phyloP scores from a whole-genome alignment of 1,140 invertebrate genomes.

The Magallana angulata region DNA sequence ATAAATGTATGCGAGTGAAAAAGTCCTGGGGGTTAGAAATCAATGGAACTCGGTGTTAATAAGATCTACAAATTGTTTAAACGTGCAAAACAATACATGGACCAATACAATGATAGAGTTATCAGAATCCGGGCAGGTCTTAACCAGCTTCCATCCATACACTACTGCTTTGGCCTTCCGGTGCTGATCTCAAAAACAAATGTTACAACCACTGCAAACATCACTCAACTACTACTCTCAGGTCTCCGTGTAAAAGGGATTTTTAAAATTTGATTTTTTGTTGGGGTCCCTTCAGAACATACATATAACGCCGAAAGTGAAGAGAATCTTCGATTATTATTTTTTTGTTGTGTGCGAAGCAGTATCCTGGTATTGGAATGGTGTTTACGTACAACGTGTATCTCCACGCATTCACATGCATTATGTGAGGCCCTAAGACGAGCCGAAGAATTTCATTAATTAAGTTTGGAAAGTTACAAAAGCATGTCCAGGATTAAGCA shows the following conservation, averaged over 20 bases:
- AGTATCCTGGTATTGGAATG: not conserved
- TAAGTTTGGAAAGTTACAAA: conserved; percentile 13
- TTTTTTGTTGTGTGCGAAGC: not conserved
- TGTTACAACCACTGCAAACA: not conserved
- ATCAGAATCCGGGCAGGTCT: not conserved
- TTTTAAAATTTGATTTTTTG: conserved; percentile 16
- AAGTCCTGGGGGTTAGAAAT: not conserved
- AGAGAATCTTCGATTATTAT: conserved; percentile 6
- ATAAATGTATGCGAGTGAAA: not conserved
- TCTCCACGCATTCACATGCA: conserved; percentile 19
- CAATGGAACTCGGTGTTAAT: conserved; percentile 14
- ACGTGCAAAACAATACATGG: conserved; percentile 13
- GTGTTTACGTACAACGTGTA: conserved; percentile 1
- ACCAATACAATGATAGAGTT: conserved; percentile 22
- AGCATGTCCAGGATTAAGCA: conserved; percentile 24
- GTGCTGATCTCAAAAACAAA: conserved; percentile 13
- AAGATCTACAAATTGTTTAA: conserved; percentile 37
- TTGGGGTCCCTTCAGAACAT: not conserved
- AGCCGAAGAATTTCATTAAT: not conserved
- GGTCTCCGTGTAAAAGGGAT: not conserved
- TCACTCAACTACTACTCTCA: not conserved
- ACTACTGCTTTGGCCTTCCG: conserved; percentile 2
- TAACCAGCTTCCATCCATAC: conserved; percentile 15
- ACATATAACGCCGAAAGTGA: conserved; percentile 2
- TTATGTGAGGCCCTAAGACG: not conserved